Base-by-base conservation (phyloP, 2,113 vertebrate genomes). In the Calyptomena viridis region DNA sequence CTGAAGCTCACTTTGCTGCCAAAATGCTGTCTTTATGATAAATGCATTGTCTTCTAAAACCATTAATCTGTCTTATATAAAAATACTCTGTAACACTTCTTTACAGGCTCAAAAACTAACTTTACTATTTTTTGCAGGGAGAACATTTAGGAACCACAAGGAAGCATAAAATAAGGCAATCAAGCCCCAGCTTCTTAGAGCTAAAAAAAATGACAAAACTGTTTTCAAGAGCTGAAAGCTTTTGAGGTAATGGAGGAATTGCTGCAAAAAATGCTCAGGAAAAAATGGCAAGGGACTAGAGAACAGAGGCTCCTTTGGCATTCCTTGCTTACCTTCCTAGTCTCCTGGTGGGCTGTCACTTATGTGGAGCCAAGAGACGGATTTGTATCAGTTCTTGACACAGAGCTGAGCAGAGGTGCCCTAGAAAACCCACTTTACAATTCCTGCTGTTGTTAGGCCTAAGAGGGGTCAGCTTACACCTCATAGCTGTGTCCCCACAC, bases 1-100 rank as follows among this genome's bases (percentile, higher is more conserved):
- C 86, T 84, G 89, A 91, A 94, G 83, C 92, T 93, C 80, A 82
- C 58, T 91, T 85, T 73, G 59, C 95, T 97, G 93, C 95, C 95
- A 96, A 95, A 94, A 95, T 0, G 3, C 76, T 94, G 88, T 91
- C 85, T 82, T 95, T 95, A 87, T 97, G 96, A 97, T 72, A 96
- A 95, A 95, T 84, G 78, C 47, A 63, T 93, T 16, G 9, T 95
- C 90, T 94, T 93, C 75, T 93, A 91, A 95, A 95, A 82, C 46
- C 77, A 96, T 95, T 95, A 87, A 90, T 95, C 93, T 95, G 44
- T 47, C 52, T 96, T 91, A 90, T 80, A 83, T 72, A 97, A 96
- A 96, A 95, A 95, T 84, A 92, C 39, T 55, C 46, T 76, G 23
- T 67, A 96, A 44, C 68, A 82, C 56, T 92, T 84, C 74, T 93